These are phyloP conservation scores for Graptemys geographica DNA, from an alignment of 2,797 vertebrate genomes.

Conservation along the genomic window DNA sequence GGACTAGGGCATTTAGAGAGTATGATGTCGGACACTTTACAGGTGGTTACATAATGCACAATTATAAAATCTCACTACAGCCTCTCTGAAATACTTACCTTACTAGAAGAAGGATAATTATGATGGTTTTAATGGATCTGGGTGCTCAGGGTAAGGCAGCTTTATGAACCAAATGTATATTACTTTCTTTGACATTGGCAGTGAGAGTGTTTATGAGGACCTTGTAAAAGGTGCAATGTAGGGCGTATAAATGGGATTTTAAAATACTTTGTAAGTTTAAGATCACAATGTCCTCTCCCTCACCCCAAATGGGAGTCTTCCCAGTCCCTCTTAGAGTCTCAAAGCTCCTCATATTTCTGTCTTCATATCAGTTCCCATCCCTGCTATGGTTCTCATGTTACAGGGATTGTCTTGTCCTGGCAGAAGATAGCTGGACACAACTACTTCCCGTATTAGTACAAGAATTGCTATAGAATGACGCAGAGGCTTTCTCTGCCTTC, in stretches of 20 bases:
- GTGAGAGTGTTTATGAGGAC: no score
- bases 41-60: constrained; percentile 61
- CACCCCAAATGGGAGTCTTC: not conserved
- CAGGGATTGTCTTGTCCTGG: constrained; percentile 47
- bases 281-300: accelerated
- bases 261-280: accelerated
- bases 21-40: constrained; percentile 46
- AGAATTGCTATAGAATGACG: not conserved
- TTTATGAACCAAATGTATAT: not conserved
- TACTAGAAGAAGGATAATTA: constrained; percentile 31
- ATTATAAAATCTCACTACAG: constrained; percentile 59
- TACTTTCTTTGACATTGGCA: not conserved
- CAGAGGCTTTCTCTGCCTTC: constrained; percentile 7
- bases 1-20: not conserved
- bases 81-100: constrained; percentile 62
- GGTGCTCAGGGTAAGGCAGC: not conserved
- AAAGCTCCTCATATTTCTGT: not conserved
- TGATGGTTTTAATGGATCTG: not conserved
- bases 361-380: not conserved
- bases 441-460: constrained; percentile 60
- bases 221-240: no score
- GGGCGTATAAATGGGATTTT: not conserved
- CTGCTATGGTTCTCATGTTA: not conserved
- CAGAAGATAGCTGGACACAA: not conserved
- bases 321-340: not conserved